Percentiles rank a stretch among this genome's conserved stretches.
phyloP scores from a whole-genome alignment of 2,113 vertebrate species.

The Gorsachius goisagi region DNA sequence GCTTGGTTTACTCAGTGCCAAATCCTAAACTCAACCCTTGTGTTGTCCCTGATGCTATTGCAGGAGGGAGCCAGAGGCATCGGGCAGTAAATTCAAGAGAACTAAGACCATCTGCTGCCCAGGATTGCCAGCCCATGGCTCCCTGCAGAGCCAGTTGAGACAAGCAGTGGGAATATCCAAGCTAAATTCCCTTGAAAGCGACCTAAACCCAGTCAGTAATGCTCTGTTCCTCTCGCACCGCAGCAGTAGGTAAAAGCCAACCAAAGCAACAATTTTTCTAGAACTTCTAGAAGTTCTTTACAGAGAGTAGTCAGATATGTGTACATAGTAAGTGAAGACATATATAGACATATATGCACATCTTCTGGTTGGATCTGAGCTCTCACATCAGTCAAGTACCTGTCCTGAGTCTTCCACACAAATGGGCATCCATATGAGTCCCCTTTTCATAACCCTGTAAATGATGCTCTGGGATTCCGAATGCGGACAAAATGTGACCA shows the following conservation, averaged over 20 bases:
- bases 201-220: neutral
- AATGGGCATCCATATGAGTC: neutral
- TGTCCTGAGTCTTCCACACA: neutral
- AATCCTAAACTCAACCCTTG: neutral
- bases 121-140: neutral
- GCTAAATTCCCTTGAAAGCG: conserved; percentile 20
- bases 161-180: neutral
- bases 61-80: neutral
- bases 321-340: neutral
- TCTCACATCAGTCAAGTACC: neutral
- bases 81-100: conserved; percentile 3
- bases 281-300: neutral
- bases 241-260: neutral
- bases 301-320: neutral
- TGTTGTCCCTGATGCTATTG: neutral
- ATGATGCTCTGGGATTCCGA: neutral
- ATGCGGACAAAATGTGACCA: neutral
- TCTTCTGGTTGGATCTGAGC: neutral
- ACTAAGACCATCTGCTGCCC: conserved; percentile 34
- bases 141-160: neutral
- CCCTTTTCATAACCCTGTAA: neutral
- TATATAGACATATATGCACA: too few species aligned
- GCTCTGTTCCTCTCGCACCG: neutral
- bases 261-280: neutral
- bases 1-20: neutral